Base-by-base conservation (phyloP, 2,113 vertebrate genomes). In the Saiga tatarica region DNA sequence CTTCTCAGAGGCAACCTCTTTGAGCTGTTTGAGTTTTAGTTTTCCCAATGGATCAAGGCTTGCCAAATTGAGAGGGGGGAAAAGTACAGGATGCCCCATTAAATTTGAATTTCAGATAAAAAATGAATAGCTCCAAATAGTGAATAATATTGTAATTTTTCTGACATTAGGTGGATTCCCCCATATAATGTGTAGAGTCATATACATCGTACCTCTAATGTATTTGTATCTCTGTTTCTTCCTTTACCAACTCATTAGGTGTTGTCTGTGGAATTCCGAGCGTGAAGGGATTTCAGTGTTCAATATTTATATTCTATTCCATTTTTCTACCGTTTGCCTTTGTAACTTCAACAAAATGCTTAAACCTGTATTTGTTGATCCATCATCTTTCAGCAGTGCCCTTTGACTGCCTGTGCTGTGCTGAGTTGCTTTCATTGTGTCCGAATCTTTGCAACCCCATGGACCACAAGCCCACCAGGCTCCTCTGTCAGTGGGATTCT, bases 311-410 rank as follows among this genome's bases (percentile, higher is more conserved):
- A 28, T 81, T 87, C 53, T 57, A 90, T 64, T 82, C 26, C 23
- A 87, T 33, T 94, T 83, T 96, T 95, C 42, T 87, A 60, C 7
- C 1, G 28, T 93, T 83, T 78, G 79, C 33, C 64, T 94, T 84
- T 88, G 23, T 39, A 96, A 79, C 39, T 71, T 94, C 60, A 88
- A 96, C 57, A 59, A 91, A 85, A 88, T 74, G n/a, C 64, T 96
- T 94, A 83, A 94, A n/a, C 33, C 33, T 78, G 10, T 90, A 23
- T 74, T 84, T 91, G 71, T 13, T 47, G 78, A 96, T 30, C 30
- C 52, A 60, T 23, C 59, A 36, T 42, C 55, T 79, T 92, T 71
- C 7, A 26, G 9, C 45, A 50, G 16, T n/a, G 11, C 45, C 26
- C 42, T 71, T 23, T 39, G 67, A 39, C 10, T 39, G 67, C 36